Conservation (phyloP, 2,797 vertebrate genomes). For the Epinephelus malabaricus region DNA sequence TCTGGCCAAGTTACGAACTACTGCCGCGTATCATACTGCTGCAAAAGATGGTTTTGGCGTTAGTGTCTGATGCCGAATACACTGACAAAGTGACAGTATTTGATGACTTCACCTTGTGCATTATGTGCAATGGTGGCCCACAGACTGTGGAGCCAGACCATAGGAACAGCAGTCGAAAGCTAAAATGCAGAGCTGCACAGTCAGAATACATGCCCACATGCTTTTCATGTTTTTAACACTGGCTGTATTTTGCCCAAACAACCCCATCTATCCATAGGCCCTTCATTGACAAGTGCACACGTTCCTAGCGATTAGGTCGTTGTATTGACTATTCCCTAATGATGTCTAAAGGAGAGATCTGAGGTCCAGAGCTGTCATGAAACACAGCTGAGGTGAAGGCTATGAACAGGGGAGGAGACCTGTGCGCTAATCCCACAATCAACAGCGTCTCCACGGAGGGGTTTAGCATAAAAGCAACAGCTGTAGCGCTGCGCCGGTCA, state of each 20-base stretch:
- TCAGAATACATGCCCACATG: background rate
- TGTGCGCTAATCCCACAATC: conserved; percentile 75
- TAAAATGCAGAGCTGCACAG: background rate
- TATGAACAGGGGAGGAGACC: conserved; percentile 70
- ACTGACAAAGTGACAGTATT: no score
- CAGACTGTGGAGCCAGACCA: background rate
- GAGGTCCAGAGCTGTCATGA: conserved; percentile 60
- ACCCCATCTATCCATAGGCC: background rate
- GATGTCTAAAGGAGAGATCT: conserved; percentile 52
- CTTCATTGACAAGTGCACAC: conserved; percentile 1
- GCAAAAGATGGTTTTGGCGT: no score
- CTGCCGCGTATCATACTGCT: no score
- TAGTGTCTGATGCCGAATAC: no score
- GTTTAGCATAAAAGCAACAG: conserved; percentile 83
- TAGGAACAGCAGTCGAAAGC: background rate
- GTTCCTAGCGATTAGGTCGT: conserved; percentile 22
- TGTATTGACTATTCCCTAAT: conserved; percentile 47
- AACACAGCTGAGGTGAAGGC: conserved; percentile 70
- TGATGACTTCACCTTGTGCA: no score
- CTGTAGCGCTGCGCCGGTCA: conserved; percentile 79
- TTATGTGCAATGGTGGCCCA: background rate
- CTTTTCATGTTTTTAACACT: conserved; percentile 20
- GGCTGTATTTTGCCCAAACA: conserved; percentile 24
- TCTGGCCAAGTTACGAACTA: no score
- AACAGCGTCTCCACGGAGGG: conserved; percentile 68